Conservation (phyloP, 1,140 invertebrate genomes). For the Drosophila quadrilineata region DNA sequence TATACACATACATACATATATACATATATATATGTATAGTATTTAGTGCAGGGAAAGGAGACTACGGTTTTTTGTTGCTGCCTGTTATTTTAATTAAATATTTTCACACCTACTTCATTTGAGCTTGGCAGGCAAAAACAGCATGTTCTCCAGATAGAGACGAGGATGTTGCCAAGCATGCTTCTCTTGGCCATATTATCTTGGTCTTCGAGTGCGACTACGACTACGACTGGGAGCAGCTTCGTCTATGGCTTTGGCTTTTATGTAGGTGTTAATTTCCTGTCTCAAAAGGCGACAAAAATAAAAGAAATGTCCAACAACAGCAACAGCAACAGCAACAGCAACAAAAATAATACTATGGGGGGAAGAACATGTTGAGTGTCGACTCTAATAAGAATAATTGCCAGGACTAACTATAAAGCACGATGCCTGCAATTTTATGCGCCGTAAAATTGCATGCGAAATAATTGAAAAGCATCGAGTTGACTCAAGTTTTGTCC, state of each 20-base stretch:
- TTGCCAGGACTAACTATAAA: slow-evolving; percentile 66
- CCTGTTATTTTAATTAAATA: slow-evolving; percentile 80
- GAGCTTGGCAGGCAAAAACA: slow-evolving; percentile 20
- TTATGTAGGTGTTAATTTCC: slow-evolving; percentile 72
- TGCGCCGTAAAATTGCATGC: slow-evolving; percentile 72
- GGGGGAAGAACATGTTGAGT: slow-evolving; percentile 11
- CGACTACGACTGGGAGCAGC: background rate
- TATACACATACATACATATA: background rate
- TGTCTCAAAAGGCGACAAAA: slow-evolving; percentile 40
- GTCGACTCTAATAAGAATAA: slow-evolving; percentile 69
- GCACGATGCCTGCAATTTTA: slow-evolving; percentile 53
- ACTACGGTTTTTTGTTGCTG: slow-evolving; percentile 36
- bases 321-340: too few species aligned
- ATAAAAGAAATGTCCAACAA: background rate
- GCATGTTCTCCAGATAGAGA: too few species aligned
- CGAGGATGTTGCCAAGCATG: too few species aligned
- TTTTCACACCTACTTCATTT: slow-evolving; percentile 75
- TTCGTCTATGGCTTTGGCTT: slow-evolving; percentile 26
- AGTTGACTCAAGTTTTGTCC: slow-evolving; percentile 48
- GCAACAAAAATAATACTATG: too few species aligned
- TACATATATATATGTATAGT: too few species aligned
- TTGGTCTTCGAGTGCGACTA: too few species aligned
- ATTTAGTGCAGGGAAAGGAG: accelerated
- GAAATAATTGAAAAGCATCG: slow-evolving; percentile 77
- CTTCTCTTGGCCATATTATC: too few species aligned